Evolutionary conservation across 2,113 vertebrate genomes (phyloP).

Genomic region (Taurulus bubalis): DNA sequence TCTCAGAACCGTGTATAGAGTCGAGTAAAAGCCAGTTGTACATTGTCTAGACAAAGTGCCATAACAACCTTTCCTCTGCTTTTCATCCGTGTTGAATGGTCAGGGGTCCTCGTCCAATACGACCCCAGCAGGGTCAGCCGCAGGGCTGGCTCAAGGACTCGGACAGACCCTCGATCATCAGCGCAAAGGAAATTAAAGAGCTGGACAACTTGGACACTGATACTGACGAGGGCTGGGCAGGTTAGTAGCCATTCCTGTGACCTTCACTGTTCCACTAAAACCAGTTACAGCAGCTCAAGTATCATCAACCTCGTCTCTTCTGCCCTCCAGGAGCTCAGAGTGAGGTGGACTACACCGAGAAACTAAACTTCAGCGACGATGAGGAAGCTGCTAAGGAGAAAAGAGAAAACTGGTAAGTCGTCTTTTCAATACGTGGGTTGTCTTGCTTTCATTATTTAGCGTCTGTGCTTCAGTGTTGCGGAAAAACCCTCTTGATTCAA

Average conservation of each 20-base stretch:
- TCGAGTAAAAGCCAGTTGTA: background rate
- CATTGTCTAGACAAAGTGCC: background rate
- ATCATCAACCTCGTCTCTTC: background rate
- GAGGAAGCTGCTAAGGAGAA: slow-evolving; percentile 94
- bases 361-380: slow-evolving; percentile 98
- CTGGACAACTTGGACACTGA: slow-evolving; percentile 97
- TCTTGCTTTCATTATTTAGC: background rate
- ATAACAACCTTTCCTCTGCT: background rate
- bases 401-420: slow-evolving; percentile 87
- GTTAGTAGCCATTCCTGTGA: slow-evolving; percentile 75
- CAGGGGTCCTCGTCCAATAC: slow-evolving; percentile 85
- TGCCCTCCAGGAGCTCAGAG: slow-evolving; percentile 91
- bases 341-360: slow-evolving; percentile 99
- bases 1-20: background rate
- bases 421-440: too few species aligned
- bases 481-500: background rate
- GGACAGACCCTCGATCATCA: slow-evolving; percentile 95
- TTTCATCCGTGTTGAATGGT: background rate
- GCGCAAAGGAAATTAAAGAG: slow-evolving; percentile 95
- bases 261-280: background rate
- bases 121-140: slow-evolving; percentile 80
- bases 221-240: slow-evolving; percentile 98
- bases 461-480: background rate
- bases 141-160: slow-evolving; percentile 91
- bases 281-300: background rate